Percentiles rank a stretch among this genome's conserved stretches.
Evolutionary conservation across 2,888 invertebrate genomes (phyloP).

Genomic region (Anagyrus pseudococci): DNA sequence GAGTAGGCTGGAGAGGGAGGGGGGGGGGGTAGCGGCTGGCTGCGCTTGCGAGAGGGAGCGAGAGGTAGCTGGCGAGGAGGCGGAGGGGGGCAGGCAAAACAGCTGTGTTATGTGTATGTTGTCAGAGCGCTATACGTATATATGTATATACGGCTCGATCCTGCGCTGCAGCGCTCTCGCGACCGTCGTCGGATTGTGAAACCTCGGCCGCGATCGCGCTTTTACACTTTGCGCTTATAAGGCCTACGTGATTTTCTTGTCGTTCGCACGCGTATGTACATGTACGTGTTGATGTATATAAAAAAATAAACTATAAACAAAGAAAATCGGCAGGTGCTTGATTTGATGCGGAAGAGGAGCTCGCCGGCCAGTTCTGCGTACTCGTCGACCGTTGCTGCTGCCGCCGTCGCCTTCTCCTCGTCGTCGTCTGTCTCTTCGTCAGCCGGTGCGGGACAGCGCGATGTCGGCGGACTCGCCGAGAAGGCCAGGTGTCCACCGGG

Average conservation of each 20-base stretch:
- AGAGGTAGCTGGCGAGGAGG: constrained; percentile 12
- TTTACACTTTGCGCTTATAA: too few species aligned
- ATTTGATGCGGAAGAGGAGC: neutral
- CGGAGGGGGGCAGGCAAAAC: constrained; percentile 25
- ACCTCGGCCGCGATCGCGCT: too few species aligned
- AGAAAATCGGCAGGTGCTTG: neutral
- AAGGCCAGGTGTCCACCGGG: constrained; percentile 62
- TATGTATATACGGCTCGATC: too few species aligned
- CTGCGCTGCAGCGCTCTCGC: neutral
- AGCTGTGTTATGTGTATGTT: constrained; percentile 28
- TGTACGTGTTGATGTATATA: too few species aligned
- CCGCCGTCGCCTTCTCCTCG: too few species aligned
- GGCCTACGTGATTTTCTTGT: too few species aligned
- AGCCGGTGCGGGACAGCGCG: constrained; percentile 9
- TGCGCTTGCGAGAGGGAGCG: neutral
- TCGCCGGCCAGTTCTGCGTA: too few species aligned
- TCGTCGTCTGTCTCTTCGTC: neutral
- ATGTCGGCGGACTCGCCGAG: constrained; percentile 88
- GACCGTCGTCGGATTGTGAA: neutral
- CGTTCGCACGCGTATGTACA: too few species aligned
- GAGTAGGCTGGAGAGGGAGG: too few species aligned
- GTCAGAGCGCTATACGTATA: neutral
- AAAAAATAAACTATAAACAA: too few species aligned
- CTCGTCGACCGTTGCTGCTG: too few species aligned
- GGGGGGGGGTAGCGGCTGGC: neutral